These are phyloP conservation scores for Stictocephala bisonia DNA, from an alignment of 2,888 invertebrate species.

Conservation along the genomic window DNA sequence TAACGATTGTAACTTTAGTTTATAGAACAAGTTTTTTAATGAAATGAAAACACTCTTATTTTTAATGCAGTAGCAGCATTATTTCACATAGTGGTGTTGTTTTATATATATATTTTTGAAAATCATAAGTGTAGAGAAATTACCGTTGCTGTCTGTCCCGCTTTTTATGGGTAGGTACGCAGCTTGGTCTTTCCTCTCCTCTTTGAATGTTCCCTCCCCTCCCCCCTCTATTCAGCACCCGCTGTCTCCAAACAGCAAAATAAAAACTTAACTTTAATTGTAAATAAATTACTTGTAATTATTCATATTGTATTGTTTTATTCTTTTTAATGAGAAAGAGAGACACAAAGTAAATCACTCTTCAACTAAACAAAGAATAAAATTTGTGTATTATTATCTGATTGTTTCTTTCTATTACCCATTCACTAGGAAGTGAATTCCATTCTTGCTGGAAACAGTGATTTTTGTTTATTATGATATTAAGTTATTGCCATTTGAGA, in stretches of 20 bases:
- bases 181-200: constrained; percentile 16
- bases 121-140: background rate
- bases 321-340: constrained; percentile 29
- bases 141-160: constrained; percentile 24
- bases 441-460: no score
- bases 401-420: background rate
- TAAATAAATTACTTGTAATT: constrained; percentile 45
- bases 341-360: constrained; percentile 32
- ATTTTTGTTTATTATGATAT: no score
- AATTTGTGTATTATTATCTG: constrained; percentile 44
- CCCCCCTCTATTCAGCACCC: constrained; percentile 10
- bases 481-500: no score
- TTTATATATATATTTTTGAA: constrained; percentile 14
- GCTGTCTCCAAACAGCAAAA: no score
- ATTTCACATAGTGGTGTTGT: constrained; percentile 21
- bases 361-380: constrained; percentile 33
- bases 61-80: background rate
- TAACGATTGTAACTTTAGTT: no score
- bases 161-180: constrained; percentile 43
- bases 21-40: background rate
- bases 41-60: constrained; percentile 5
- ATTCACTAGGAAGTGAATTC: background rate
- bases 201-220: constrained; percentile 13
- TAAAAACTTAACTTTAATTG: constrained; percentile 42
- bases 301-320: constrained; percentile 43